A percentile compares a stretch with the other conserved stretches of the same genome.
Evolutionary conservation across 2,888 invertebrate genomes (phyloP).

Genomic region (Germaria angustata): DNA sequence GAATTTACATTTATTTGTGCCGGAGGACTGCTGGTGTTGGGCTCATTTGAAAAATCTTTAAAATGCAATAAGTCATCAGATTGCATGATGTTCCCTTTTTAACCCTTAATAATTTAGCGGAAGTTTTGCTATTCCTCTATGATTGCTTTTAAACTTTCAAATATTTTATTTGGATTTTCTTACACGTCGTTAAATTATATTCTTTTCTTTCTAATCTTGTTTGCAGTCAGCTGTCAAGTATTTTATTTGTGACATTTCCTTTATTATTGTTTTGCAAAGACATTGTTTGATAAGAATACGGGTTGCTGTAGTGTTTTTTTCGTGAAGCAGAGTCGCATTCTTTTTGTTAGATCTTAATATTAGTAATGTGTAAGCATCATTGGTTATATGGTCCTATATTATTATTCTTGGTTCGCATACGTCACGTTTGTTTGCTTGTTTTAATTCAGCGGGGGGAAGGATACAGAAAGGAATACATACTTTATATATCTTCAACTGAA

Average conservation of each 20-base stretch:
- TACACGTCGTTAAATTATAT: constrained; percentile 49
- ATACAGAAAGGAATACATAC: too few species aligned
- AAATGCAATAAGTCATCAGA: constrained; percentile 84
- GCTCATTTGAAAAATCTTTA: constrained; percentile 85
- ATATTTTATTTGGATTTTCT: constrained; percentile 14
- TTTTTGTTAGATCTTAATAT: too few species aligned
- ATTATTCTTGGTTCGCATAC: too few species aligned
- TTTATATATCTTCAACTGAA: too few species aligned
- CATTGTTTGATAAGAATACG: constrained; percentile 36
- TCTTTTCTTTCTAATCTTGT: background rate
- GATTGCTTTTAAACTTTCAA: background rate
- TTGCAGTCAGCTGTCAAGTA: constrained; percentile 46
- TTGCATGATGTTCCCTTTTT: constrained; percentile 30
- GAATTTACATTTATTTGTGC: constrained; percentile 85
- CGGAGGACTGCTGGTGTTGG: constrained; percentile 81
- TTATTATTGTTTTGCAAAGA: constrained; percentile 24
- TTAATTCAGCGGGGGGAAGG: too few species aligned
- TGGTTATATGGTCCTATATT: too few species aligned
- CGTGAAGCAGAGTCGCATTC: constrained; percentile 3
- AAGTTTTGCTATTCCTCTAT: background rate
- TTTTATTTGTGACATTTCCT: constrained; percentile 56
- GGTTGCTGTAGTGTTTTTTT: background rate
- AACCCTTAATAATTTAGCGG: background rate
- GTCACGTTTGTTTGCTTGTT: too few species aligned
- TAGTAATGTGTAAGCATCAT: too few species aligned